Percentiles rank a stretch among this genome's conserved stretches.
These are phyloP conservation scores for Crotalus tigris DNA, from an alignment of 2,113 vertebrate species.

Conservation along the genomic window DNA sequence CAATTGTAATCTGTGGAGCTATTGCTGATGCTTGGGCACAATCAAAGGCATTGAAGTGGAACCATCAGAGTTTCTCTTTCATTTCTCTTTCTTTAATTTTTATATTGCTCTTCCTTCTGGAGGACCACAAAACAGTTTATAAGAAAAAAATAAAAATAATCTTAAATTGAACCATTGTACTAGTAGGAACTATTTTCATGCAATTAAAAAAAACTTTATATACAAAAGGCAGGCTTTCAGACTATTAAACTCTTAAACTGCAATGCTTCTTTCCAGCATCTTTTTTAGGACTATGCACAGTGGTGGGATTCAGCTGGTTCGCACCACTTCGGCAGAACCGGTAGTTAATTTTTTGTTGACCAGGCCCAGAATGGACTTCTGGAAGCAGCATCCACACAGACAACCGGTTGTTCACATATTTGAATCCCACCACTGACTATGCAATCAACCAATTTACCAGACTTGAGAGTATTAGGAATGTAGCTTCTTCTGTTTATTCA, in stretches of 20 bases:
- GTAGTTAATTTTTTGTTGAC: too few relatives aligned
- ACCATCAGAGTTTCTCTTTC: not conserved
- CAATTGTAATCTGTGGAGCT: not conserved
- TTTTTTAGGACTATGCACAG: not conserved
- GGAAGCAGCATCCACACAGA: too few relatives aligned
- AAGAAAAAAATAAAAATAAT: not conserved
- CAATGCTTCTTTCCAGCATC: not conserved
- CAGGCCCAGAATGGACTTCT: too few relatives aligned
- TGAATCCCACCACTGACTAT: too few relatives aligned
- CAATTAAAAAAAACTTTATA: not conserved
- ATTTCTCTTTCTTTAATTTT: not conserved
- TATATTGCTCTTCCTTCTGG: not conserved
- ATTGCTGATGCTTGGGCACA: not conserved
- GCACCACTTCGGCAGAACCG: too few relatives aligned
- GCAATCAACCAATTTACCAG: not conserved
- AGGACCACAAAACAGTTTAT: not conserved
- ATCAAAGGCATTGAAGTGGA: not conserved
- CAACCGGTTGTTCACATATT: too few relatives aligned
- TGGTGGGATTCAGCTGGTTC: too few relatives aligned
- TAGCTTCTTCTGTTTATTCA: not conserved
- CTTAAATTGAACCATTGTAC: not conserved
- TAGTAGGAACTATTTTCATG: not conserved
- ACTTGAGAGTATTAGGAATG: not conserved
- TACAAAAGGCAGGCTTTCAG: not conserved
- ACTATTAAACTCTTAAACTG: not conserved